Base-by-base conservation (phyloP, 2,797 vertebrate species). In the Oryzias sinensis region DNA sequence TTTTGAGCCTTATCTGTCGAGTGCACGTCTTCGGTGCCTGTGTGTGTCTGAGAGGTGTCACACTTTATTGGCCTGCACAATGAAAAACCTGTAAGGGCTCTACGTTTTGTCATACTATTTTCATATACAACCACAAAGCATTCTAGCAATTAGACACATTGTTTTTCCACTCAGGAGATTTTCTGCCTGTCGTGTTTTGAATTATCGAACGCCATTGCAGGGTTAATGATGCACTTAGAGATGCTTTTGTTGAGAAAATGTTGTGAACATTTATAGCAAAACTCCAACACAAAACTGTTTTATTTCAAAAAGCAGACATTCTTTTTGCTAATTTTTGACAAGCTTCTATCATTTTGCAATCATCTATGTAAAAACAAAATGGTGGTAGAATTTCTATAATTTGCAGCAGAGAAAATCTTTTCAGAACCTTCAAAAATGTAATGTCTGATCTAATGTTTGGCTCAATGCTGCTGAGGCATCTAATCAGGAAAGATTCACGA, bases 171-270 rank as follows among this genome's bases (percentile, higher is more conserved):
- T 53, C 33, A 56, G 49, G n/a, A 58, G 14, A 2, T 52, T 57
- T 50, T 51, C 16, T 44, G 37, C 27, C 13, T 22, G 40, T 53
- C 25, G 25, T 61, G 18, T 60, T 67, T 70, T 65, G 53, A 78
- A 72, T 45, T 24, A 55, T 45, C 4, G 6, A 48, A 45, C 0
- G 0, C 55, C 42, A 61, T 71, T 71, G 1, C 6, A 0, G 24
- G 44, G 16, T 65, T 70, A 65, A 74, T 57, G 42, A 60, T 49
- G 53, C 46, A 58, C 43, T 70, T 43, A 51, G 8, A 56, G 5
- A 64, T 13, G 20, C 27, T 68, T 70, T 63, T 43, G 41, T 57
- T 62, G 33, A 58, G 46, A 64, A 62, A 71, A 65, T 49, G 43
- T 61, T 42, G 45, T 53, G 29, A 53, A 43, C 14, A 63, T 62